Percentiles rank a stretch among this genome's conserved stretches.
phyloP scores from a whole-genome alignment of 2,113 vertebrate genomes.

The Psilopsiagon aymara region DNA sequence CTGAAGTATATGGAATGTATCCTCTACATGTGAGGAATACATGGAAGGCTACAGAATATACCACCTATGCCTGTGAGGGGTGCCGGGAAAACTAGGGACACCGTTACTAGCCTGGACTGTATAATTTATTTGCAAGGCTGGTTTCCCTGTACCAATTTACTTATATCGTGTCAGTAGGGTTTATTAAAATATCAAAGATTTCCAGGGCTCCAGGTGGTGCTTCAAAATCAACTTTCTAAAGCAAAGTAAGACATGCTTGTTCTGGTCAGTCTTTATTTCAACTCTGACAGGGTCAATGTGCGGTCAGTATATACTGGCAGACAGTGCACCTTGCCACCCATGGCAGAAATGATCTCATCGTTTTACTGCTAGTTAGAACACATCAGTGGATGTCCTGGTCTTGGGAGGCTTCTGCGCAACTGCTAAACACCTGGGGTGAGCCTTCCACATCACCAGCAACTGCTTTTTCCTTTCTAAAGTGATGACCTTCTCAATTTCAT shows the following conservation, averaged over 20 bases:
- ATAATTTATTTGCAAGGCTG: background rate
- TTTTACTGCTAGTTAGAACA: background rate
- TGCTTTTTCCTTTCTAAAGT: background rate
- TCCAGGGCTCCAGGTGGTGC: background rate
- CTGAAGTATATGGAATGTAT: background rate
- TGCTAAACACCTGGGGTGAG: background rate
- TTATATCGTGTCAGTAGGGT: background rate
- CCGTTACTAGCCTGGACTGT: background rate
- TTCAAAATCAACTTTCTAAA: background rate
- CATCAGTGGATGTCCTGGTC: background rate
- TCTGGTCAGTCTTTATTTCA: background rate
- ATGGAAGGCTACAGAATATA: background rate
- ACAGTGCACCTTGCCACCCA: background rate
- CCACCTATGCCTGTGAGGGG: rapidly evolving
- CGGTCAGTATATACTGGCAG: background rate
- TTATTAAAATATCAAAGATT: background rate
- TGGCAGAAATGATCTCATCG: background rate
- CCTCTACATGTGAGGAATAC: background rate
- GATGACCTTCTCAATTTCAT: background rate
- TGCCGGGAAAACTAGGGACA: background rate
- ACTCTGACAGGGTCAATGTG: background rate
- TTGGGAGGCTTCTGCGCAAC: background rate
- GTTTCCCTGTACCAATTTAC: background rate
- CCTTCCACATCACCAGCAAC: background rate
- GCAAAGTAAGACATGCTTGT: background rate